Evolutionary conservation across 2,113 vertebrate species (phyloP).

Genomic region (Trichechus manatus): DNA sequence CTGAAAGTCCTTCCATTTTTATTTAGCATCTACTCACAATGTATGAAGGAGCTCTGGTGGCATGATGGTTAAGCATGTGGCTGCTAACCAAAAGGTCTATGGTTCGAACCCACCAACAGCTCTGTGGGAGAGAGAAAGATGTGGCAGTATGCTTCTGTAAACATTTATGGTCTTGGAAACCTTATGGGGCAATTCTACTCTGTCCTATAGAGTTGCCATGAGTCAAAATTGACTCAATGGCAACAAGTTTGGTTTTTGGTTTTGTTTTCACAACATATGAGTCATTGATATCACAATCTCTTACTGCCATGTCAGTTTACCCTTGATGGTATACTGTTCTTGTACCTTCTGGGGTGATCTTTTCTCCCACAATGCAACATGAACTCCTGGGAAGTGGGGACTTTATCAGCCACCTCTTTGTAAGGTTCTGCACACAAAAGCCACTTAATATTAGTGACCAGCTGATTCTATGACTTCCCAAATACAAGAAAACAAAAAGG

Average conservation of each 20-base stretch:
- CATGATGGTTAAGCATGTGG: neutral
- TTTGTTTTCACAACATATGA: neutral
- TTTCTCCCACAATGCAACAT: neutral
- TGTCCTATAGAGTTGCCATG: neutral
- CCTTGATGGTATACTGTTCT: neutral
- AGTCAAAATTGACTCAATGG: neutral
- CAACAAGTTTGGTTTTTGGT: neutral
- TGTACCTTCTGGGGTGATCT: neutral
- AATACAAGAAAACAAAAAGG: neutral
- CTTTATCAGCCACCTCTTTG: neutral
- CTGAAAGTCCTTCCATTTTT: conserved; percentile 1
- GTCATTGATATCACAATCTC: neutral
- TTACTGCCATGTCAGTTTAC: neutral
- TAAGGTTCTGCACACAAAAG: neutral
- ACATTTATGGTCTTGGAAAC: neutral
- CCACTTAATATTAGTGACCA: neutral
- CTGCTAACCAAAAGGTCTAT: neutral
- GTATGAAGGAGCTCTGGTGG: neutral
- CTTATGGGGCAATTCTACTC: neutral
- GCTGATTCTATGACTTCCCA: neutral
- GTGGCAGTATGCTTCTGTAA: neutral
- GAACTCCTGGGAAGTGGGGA: neutral
- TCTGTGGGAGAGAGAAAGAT: neutral
- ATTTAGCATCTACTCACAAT: neutral
- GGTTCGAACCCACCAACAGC: neutral